Conservation (phyloP, 2,797 vertebrate genomes). For the Poecilia velifera region DNA sequence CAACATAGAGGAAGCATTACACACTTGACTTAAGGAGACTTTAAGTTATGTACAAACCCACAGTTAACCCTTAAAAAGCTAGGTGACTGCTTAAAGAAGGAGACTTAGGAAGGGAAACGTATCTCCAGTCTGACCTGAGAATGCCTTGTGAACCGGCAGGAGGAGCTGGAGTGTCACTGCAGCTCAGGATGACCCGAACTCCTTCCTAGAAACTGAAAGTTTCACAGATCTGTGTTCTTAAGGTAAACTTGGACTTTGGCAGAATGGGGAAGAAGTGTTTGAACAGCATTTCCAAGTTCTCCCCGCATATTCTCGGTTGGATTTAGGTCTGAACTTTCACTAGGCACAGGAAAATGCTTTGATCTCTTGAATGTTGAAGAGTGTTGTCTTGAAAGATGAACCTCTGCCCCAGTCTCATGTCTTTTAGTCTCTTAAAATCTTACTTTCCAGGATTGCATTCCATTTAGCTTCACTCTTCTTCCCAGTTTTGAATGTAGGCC, state of each 20-base stretch:
- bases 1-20: background rate
- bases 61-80: background rate
- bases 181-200: background rate
- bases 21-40: background rate
- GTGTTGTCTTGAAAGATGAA: background rate
- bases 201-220: background rate
- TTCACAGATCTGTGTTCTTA: background rate
- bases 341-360: background rate
- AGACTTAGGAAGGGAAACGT: background rate
- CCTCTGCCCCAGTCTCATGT: background rate
- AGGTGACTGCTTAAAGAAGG: background rate
- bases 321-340: background rate
- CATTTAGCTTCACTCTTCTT: background rate
- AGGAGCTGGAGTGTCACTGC: background rate
- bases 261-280: background rate
- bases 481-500: background rate
- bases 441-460: background rate
- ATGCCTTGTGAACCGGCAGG: background rate
- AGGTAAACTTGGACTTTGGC: background rate
- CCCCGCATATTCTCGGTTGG: background rate
- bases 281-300: background rate
- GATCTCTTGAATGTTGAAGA: background rate
- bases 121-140: background rate
- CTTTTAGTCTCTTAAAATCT: background rate
- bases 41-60: background rate